Base-by-base conservation (phyloP, 2,888 invertebrate species). In the Drosophila tripunctata region DNA sequence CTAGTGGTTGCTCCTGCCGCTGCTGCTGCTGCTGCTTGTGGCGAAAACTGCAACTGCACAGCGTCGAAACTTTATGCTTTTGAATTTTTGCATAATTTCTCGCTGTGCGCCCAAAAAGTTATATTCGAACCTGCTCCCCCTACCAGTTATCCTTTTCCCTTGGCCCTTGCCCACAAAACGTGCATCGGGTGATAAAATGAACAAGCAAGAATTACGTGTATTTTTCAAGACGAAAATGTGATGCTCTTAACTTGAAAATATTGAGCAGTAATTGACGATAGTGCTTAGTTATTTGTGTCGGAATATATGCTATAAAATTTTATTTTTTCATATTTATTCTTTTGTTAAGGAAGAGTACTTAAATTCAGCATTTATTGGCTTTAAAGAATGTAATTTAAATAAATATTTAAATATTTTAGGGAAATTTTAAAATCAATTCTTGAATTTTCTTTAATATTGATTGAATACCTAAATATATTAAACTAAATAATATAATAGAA, bases 51-150 rank as follows among this genome's bases (percentile, higher is more conserved):
- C 48, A 67, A 60, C 62, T 63, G 38, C 56, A 48, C 51, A 57
- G 41, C 51, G 31, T 30, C 57, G 27, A 67, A 78, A 73, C 50
- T 75, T 75, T 78, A 56, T 69, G 75, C 68, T 63, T 78, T 67
- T 71, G 60, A 67, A 66, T 73, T 73, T 75, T 68, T 70, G 75
- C 64, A 78, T 78, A 76, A 74, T 78, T 76, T 75, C 56, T 61
- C 63, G 61, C 45, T 47, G 48, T 14, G 63, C 38, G 36, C 27
- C 38, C n/a, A 41, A 58, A 76, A 75, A 66, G 56, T 62, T 58
- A n/a, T 33, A 41, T 15, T 22, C 10, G 43, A 33, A 4, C 10
- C 27, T 6, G n/a, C n/a, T n/a, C n/a, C 7, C 4, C 36, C 4
- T 24, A 2, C 24, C 19, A n/a, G 4, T 17, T 2, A n/a, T 8